Evolutionary conservation across 2,888 invertebrate genomes (phyloP).

Genomic region (Callyntrura guangdongensis): DNA sequence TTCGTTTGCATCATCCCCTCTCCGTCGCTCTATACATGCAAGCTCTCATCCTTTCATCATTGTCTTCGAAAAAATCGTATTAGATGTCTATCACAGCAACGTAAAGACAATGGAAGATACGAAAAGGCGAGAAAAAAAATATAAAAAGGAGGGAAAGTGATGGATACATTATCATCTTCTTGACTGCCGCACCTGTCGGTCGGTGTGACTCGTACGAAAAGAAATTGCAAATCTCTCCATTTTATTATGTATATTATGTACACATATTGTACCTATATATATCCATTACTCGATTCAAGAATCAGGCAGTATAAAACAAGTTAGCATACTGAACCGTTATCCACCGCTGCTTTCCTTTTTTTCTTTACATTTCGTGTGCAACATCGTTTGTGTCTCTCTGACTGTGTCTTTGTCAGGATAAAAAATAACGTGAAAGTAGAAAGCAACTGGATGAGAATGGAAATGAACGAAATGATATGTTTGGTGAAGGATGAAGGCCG

Average conservation of each 20-base stretch:
- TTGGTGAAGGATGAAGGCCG: conserved; percentile 73
- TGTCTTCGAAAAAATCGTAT: not conserved
- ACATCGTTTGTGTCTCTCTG: no score
- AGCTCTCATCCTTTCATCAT: not conserved
- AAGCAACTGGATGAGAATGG: conserved; percentile 27
- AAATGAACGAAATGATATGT: conserved; percentile 66
- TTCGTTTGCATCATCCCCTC: not conserved
- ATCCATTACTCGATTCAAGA: not conserved
- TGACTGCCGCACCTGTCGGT: not conserved
- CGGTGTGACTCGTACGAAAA: not conserved
- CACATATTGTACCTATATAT: not conserved
- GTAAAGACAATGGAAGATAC: conserved; percentile 2
- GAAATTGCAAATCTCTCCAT: not conserved
- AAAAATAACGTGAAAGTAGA: conserved; percentile 19
- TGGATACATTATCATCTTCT: conserved; percentile 33
- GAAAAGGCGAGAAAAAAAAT: not conserved
- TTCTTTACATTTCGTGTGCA: conserved; percentile 3
- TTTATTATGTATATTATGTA: conserved; percentile 6
- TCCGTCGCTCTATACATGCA: not conserved
- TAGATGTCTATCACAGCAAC: not conserved
- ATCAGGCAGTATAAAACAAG: not conserved
- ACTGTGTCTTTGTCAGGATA: not conserved
- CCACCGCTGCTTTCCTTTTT: not conserved
- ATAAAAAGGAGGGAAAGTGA: conserved; percentile 9
- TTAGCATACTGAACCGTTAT: no score